These are phyloP conservation scores for Lipophrys pholis DNA, from an alignment of 2,113 vertebrate species.

Conservation along the genomic window DNA sequence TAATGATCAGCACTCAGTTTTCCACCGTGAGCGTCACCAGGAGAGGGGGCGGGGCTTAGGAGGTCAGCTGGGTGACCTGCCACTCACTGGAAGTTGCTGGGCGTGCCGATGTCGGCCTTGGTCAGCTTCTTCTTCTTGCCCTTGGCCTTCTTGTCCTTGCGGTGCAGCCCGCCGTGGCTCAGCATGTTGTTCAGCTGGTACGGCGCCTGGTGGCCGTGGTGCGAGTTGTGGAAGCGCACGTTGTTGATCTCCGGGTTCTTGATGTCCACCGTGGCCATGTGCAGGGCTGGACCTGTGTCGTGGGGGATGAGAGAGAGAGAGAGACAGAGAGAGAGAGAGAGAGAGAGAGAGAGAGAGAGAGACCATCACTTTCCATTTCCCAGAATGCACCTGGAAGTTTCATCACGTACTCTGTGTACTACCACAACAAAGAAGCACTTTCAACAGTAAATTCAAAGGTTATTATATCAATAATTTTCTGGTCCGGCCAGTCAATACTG, in stretches of 20 bases:
- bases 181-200: conserved; percentile 94
- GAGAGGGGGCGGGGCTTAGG: too few relatives aligned
- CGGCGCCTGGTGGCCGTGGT: conserved; percentile 82
- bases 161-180: conserved; percentile 87
- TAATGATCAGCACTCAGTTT: too few relatives aligned
- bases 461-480: too few relatives aligned
- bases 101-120: conserved; percentile 98
- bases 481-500: too few relatives aligned
- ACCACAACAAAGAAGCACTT: too few relatives aligned
- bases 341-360: too few relatives aligned
- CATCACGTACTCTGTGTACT: too few relatives aligned
- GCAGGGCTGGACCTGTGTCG: conserved; percentile 90
- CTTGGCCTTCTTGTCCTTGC: conserved; percentile 96
- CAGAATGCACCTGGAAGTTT: too few relatives aligned
- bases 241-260: conserved; percentile 99
- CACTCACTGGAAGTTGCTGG: conserved; percentile 98
- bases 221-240: conserved; percentile 89
- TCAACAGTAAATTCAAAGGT: too few relatives aligned
- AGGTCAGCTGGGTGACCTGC: background rate
- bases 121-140: conserved; percentile 96
- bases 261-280: conserved; percentile 98
- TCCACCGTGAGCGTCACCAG: too few relatives aligned
- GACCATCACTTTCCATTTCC: too few relatives aligned
- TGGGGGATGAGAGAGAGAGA: background rate
- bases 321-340: too few relatives aligned